Base-by-base conservation (phyloP, 1,140 invertebrate genomes). In the Drosophila baimaii region DNA sequence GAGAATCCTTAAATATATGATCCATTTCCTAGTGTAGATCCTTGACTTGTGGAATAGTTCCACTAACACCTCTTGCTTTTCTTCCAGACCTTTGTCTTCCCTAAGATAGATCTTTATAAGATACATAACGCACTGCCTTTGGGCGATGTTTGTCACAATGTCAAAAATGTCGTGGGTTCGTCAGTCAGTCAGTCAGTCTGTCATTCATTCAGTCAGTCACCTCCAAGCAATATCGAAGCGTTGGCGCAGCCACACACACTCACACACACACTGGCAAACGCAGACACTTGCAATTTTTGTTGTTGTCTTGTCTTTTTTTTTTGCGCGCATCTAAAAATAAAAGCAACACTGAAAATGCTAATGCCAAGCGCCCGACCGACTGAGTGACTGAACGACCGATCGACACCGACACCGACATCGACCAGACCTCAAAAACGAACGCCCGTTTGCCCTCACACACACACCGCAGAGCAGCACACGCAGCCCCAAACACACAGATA, bases 211-310 rank as follows among this genome's bases (percentile, higher is more conserved):
- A 47, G 55, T 59, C 80, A 55, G 72, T 77, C 79, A 66, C 66
- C 83, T 81, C 79, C 55, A 65, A 71, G 52, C 33, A 58, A 71
- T 37, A 71, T 71, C 17, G 27, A 49, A 69, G 65, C 58, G 58
- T 61, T 61, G 58, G 58, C 54, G 54, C 62, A 44, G 62, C 74
- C 69, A 31, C 49, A 54, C 41, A 69, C 23, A 72, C 62, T 44
- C 37, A 59, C 61, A 29, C 47, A 25, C 57, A 63, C n/a, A 62
- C 23, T 27, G 13, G 8, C 47, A 31, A 17, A 33, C 54, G 25
- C 62, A 65, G 39, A 84, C 83, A 86, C 81, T 86, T 88, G 83
- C 83, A 86, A 77, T 79, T 83, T 83, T 85, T 79, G 72, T 69
- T 70, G 62, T 13, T 51, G 58, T 10, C 46, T 25, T 59, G n/a